phyloP scores from a whole-genome alignment of 2,797 vertebrate genomes.

The Aeoliscus strigatus region DNA sequence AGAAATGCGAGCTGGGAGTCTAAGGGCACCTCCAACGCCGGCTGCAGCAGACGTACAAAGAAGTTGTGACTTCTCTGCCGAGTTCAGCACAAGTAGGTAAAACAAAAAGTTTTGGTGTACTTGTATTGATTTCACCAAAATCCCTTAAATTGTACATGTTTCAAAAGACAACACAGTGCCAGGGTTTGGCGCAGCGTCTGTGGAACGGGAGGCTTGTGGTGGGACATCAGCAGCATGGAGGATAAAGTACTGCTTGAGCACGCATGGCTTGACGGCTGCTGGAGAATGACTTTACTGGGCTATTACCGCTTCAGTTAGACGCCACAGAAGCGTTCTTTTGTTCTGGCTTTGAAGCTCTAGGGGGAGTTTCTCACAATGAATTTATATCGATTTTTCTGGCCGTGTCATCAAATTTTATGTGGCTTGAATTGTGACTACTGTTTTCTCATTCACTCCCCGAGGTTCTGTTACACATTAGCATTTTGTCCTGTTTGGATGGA shows the following conservation, averaged over 20 bases:
- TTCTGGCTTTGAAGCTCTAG: conserved; percentile 43
- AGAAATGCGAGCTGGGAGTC: conserved; percentile 2
- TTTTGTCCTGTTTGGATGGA: conserved; percentile 48
- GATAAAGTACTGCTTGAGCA: conserved; percentile 48
- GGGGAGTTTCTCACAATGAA: conserved; percentile 53
- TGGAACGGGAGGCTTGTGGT: conserved; percentile 11
- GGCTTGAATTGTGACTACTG: conserved; percentile 52
- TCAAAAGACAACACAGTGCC: conserved; percentile 31
- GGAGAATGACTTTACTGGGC: conserved; percentile 52
- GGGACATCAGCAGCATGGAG: conserved; percentile 28
- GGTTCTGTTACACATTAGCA: conserved; percentile 48
- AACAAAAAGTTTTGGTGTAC: too few relatives aligned
- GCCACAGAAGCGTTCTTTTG: conserved; percentile 57
- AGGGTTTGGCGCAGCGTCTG: conserved; percentile 20
- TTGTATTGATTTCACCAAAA: background rate
- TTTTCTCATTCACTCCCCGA: conserved; percentile 58
- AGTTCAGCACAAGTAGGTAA: conserved; percentile 22
- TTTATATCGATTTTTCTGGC: conserved; percentile 70
- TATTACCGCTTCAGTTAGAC: conserved; percentile 48
- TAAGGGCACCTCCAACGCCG: background rate
- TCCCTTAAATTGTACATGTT: conserved; percentile 29
- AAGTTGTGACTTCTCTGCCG: conserved; percentile 18
- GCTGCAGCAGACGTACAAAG: conserved; percentile 12
- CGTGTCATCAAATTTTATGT: conserved; percentile 59
- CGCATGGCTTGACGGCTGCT: conserved; percentile 54